Evolutionary conservation across 2,888 invertebrate species (phyloP), one percentile per base, ranked within the genome.

Genomic region (Philaethria dido): DNA sequence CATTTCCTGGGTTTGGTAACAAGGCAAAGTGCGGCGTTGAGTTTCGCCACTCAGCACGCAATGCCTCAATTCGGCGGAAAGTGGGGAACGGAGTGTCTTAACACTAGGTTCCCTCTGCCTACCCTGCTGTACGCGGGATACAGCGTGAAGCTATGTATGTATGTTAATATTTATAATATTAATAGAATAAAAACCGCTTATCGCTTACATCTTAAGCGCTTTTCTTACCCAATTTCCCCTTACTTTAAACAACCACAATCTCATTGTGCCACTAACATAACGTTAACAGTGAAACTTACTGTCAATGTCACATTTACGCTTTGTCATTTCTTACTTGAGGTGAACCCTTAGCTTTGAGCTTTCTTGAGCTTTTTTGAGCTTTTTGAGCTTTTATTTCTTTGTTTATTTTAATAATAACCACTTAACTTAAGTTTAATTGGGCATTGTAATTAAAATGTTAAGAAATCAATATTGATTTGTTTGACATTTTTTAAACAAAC

Each of bases 181-280:
- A n/a, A n/a, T n/a, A n/a, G n/a, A n/a, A n/a, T 6, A 29, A 4
- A 29, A 20, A n/a, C 25, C 57, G 57, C 57, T 57, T 13, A 0
- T 13, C 25, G 25, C 57, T 57, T 16, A 57, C 13, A 16, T 3
- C 42, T 42, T 22, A 25, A 2, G 11, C 42, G 13, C n/a, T 42
- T 25, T 57, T 57, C 57, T 57, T 57, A 22, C 25, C 42, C 22
- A 57, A 57, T 16, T n/a, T 29, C 20, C 79, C 76, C 76, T 79
- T 73, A 76, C 82, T 83, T 75, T 85, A 85, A 84, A 80, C 79
- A 80, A 81, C 84, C 83, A 80, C 70, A 80, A 81, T 78, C 81
- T 29, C 71, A 83, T 86, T 87, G 84, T 86, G 75, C 73, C 22
- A 57, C 25, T 57, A 57, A 39, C 57, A 42, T 57, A 25, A 55